phyloP scores from a whole-genome alignment of 2,888 invertebrate species.

The Dichetophora obliterata region DNA sequence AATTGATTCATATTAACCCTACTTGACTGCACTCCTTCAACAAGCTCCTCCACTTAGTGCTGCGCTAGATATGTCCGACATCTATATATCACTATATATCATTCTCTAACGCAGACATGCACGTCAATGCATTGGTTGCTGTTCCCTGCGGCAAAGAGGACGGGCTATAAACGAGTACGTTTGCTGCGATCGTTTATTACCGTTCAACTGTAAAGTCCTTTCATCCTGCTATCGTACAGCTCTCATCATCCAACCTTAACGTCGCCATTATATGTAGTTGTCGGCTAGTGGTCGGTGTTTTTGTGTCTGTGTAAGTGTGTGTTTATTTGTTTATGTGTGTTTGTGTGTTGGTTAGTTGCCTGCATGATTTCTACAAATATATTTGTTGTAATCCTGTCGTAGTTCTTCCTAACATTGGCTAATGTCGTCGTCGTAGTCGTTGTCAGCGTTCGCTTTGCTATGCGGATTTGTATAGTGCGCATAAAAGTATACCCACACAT shows the following conservation, averaged over 20 bases:
- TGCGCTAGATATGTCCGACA: neutral
- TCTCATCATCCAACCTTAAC: neutral
- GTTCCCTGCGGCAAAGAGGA: neutral
- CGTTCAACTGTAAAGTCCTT: neutral
- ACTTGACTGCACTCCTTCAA: neutral
- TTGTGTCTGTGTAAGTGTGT: no score
- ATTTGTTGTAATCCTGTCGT: neutral
- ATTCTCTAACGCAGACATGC: slow-evolving; percentile 7
- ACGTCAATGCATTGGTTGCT: neutral
- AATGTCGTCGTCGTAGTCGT: neutral
- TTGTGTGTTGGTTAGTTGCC: no score
- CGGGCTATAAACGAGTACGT: neutral
- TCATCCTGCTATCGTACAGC: neutral
- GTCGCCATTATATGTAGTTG: neutral
- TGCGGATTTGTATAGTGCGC: slow-evolving; percentile 31
- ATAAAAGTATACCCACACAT: slow-evolving; percentile 35
- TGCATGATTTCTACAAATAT: no score
- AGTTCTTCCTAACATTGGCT: neutral
- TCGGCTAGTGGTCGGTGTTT: neutral
- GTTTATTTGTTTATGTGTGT: no score
- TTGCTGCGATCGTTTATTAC: slow-evolving; percentile 6
- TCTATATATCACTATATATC: slow-evolving; percentile 7
- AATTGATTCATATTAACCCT: slow-evolving; percentile 25
- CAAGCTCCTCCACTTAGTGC: neutral
- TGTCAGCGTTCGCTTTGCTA: slow-evolving; percentile 22